Base-by-base conservation (phyloP, 1,140 invertebrate species). In the Neodiprion virginianus region DNA sequence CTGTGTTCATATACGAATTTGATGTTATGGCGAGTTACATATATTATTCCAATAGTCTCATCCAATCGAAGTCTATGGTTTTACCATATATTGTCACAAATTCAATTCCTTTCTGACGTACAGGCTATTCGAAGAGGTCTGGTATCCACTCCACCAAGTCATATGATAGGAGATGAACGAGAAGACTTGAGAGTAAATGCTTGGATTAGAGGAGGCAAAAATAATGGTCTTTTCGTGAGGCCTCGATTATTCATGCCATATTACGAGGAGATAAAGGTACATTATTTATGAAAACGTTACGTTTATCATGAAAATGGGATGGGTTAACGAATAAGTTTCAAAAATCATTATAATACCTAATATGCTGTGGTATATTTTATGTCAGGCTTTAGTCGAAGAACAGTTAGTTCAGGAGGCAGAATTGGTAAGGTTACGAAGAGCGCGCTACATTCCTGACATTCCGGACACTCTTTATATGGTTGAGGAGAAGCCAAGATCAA, bases 381-480 rank as follows among this genome's bases (percentile, higher is more conserved):
- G 79, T 7, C 81, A 94, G 92, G 91, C 92, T 72, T 88, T 97
- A 76, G 90, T 98, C 48, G 96, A 96, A 83, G 95, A 96, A 85
- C 94, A 95, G 81, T 90, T 95, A 83, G 92, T 94, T 71, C 93
- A 94, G 80, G 95, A 96, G 85, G 92, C 92, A 50, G 95, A 96
- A 82, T 83, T 95, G 69, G 90, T 95, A 74, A 91, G 94, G 23
- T 90, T 95, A 81, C 90, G 94, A 78, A 89, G 93, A 74, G 91
- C 91, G n/a, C 88, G 93, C 21, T 91, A 93, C 75, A 91, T 91
- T 79, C 91, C 92, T 28, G 93, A 95, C 84, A 97, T 98, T 82
- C 97, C 97, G 0, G 97, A 98, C 87, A 96, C 96, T 2, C 89
- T 98, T 47, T 98, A 98, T 84, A 98, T 98, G 97, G 95, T 98